Base-by-base conservation (phyloP, 1,140 invertebrate genomes). In the Anagrus nilaparvatae region DNA sequence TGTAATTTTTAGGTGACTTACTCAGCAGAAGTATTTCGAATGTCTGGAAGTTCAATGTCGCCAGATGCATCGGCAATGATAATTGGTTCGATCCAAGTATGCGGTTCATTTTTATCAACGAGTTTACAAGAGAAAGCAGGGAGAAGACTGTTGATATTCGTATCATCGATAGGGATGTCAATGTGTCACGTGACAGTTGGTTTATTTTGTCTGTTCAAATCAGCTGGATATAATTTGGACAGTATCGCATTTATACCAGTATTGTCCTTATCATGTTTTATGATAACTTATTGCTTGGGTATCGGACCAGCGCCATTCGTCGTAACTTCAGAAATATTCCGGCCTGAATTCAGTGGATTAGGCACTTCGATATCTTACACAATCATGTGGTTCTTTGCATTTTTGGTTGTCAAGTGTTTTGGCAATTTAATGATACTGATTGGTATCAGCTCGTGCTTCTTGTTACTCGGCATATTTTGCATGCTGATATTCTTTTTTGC, bases 321-420 rank as follows among this genome's bases (percentile, higher is more conserved):
- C 2, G 55, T 81, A 0, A 67, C 74, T 30, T 69, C 76, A 0
- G 81, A 83, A 56, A 67, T 81, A 12, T 78, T 82, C 44, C 70
- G 70, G 5, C 52, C 63, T 25, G 56, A 72, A 47, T 51, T 70
- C 0, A 47, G 66, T 29, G 65, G 71, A 23, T 42, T 69, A 14
- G 73, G 73, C 2, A 65, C 62, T 44, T 67, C 67, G 2, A 46
- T 77, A 5, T 63, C 69, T 0, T 52, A 70, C 5, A 48, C 68
- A 5, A 58, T 63, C 31, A 60, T 72, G 23, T 78, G 77, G 70
- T 25, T 57, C 0, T 43, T 58, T 12, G 70, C 71, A 4, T 80
- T 79, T 50, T 3, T 73, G 0, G 58, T 77, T 0, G 71, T 73
- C 0, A 77, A 75, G 40, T 49, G 59, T n/a, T 70, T 70, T 31